Evolutionary conservation across 2,888 invertebrate genomes (phyloP), one percentile per base, ranked within the genome.

Genomic region (Litoditis marina): DNA sequence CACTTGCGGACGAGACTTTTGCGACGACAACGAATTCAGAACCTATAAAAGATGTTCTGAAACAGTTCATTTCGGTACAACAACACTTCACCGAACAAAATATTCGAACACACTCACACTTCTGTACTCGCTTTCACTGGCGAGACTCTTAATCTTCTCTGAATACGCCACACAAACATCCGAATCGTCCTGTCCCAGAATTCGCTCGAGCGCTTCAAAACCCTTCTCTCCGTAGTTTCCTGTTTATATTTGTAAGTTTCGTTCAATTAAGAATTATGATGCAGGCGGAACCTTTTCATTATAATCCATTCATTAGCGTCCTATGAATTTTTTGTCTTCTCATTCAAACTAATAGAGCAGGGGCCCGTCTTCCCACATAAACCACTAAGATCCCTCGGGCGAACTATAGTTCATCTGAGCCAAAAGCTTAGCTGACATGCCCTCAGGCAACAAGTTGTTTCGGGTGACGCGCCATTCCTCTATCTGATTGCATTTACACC

Each of bases 171-270:
- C 88, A 84, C 90, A 91, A 52, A 90, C 74, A 4, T 66, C 64
- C 8, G 69, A 71, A 68, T 87, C 85, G 74, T 88, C 55, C 30
- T 74, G 69, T 6, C 73, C 68, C 22, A 80, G 63, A 2, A 73
- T 49, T 32, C 75, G 87, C 13, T 90, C 89, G 71, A 89, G 84
- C 79, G 88, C 88, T 32, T 88, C 87, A 84, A 91, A 90, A 52
- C 89, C 89, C 78, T 89, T 89, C 82, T 88, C 88, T 0, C 90
- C 90, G 83, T 91, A 90, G 84, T 89, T 90, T 77, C 90, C 90
- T 90, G 85, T 6, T n/a, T n/a, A n/a, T n/a, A n/a, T n/a, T n/a
- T n/a, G n/a, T n/a, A 85, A 63, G 4, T 36, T 39, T n/a, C 1
- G 1, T 16, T 1, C 11, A 36, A 36, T 36, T 36, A n/a, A 16